A percentile compares a stretch with the other conserved stretches of the same genome.
phyloP scores from a whole-genome alignment of 2,797 vertebrate species.

The Sebastes melanostomus region DNA sequence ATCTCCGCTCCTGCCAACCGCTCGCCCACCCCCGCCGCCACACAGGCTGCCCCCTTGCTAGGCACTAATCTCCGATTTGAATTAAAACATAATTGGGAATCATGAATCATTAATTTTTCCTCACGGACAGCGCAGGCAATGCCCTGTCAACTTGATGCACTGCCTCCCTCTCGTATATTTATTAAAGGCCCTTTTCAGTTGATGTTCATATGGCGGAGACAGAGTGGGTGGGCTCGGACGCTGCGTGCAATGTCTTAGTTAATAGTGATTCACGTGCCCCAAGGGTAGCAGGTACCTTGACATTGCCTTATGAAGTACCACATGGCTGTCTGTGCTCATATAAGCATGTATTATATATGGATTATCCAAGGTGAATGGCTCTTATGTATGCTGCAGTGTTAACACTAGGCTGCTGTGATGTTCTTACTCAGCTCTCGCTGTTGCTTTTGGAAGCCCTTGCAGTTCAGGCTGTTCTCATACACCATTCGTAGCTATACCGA shows the following conservation, averaged over 20 bases:
- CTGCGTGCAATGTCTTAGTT: conserved; percentile 29
- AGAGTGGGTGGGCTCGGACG: conserved; percentile 30
- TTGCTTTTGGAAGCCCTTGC: background rate
- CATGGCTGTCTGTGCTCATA: conserved; percentile 40
- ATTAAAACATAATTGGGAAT: conserved; percentile 80
- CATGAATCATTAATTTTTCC: conserved; percentile 67
- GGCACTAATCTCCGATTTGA: conserved; percentile 69
- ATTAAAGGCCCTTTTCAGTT: conserved; percentile 45
- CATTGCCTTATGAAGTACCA: conserved; percentile 25
- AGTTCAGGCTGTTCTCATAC: no score
- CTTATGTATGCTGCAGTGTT: background rate
- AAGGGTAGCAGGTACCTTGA: conserved; percentile 41
- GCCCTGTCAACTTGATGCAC: conserved; percentile 67
- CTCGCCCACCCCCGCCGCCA: conserved; percentile 26
- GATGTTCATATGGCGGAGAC: conserved; percentile 35
- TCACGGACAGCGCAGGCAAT: conserved; percentile 47
- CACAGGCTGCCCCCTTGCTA: conserved; percentile 45
- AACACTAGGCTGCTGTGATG: background rate
- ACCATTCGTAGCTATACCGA: no score
- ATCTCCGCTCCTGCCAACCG: conserved; percentile 59
- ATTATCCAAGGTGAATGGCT: conserved; percentile 34
- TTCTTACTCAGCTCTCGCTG: background rate
- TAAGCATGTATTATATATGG: conserved; percentile 42
- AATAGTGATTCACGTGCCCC: conserved; percentile 50
- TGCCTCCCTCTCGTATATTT: conserved; percentile 55